Conservation (phyloP, 2,888 invertebrate genomes). For the Metalampra italica region DNA sequence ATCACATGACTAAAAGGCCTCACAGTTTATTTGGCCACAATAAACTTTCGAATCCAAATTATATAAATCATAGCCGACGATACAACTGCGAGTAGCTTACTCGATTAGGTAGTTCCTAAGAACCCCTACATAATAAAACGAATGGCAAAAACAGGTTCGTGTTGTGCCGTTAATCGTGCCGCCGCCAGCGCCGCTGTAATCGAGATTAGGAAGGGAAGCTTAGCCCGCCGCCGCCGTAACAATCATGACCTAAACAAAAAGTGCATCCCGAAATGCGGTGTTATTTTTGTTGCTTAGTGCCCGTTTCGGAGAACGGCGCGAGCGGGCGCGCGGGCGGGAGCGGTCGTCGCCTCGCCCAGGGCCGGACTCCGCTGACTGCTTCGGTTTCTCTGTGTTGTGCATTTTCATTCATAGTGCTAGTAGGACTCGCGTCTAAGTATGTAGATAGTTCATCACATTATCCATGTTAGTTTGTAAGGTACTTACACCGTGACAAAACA, state of each 20-base stretch:
- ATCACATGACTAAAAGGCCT: slow-evolving; percentile 20
- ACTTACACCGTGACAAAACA: too few species aligned
- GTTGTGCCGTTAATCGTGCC: neutral
- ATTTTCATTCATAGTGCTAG: too few species aligned
- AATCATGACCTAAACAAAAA: slow-evolving; percentile 63
- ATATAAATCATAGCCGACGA: too few species aligned
- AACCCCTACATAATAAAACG: neutral
- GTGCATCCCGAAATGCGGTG: slow-evolving; percentile 67
- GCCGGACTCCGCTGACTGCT: slow-evolving; percentile 36
- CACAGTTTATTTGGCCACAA: too few species aligned
- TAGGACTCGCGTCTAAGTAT: too few species aligned
- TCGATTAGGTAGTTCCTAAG: too few species aligned
- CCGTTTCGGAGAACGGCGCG: slow-evolving; percentile 68
- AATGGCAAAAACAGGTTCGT: neutral
- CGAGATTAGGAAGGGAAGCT: slow-evolving; percentile 22
- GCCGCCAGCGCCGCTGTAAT: neutral
- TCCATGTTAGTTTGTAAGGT: too few species aligned
- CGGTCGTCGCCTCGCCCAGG: slow-evolving; percentile 74
- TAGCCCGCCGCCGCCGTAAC: slow-evolving; percentile 40
- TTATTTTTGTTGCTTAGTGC: slow-evolving; percentile 74
- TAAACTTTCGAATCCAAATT: too few species aligned
- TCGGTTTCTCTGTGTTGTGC: slow-evolving; percentile 1
- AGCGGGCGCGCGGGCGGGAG: slow-evolving; percentile 62
- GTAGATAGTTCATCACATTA: too few species aligned
- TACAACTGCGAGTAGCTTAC: too few species aligned